Percentiles rank a stretch among this genome's conserved stretches.
phyloP scores from a whole-genome alignment of 92 coral and sea anemone species.

The Palythoa caribaeorum region DNA sequence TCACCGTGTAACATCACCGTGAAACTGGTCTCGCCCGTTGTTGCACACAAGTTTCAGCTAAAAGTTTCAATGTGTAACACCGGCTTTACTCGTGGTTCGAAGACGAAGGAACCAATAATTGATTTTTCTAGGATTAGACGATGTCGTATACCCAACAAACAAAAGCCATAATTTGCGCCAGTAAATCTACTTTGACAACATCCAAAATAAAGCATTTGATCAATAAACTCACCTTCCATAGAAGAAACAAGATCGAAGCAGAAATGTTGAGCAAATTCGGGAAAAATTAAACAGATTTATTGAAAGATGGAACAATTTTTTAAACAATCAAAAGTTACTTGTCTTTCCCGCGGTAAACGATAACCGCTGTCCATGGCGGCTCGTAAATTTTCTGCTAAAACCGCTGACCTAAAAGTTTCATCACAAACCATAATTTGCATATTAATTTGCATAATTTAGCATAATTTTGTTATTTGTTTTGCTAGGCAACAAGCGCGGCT shows the following conservation, averaged over 20 bases:
- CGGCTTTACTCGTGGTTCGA: too few relatives aligned
- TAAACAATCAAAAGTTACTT: background rate
- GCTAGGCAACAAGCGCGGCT: constrained; percentile 6
- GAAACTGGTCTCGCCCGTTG: too few relatives aligned
- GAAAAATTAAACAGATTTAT: background rate
- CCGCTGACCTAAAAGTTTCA: constrained; percentile 18
- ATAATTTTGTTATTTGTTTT: background rate
- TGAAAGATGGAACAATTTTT: background rate
- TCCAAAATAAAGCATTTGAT: constrained; percentile 15
- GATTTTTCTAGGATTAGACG: background rate
- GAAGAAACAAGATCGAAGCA: background rate
- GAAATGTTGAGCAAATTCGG: background rate
- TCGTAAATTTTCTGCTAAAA: background rate
- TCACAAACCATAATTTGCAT: too few relatives aligned
- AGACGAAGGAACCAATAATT: too few relatives aligned
- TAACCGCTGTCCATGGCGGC: constrained; percentile 28
- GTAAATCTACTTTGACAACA: background rate
- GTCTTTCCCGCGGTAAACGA: constrained; percentile 39
- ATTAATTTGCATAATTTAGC: background rate
- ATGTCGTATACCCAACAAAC: background rate
- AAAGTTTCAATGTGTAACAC: too few relatives aligned
- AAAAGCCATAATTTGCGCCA: background rate
- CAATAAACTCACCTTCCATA: constrained; percentile 32
- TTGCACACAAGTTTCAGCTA: too few relatives aligned
- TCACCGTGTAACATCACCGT: too few relatives aligned